Evolutionary conservation across 2,888 invertebrate species (phyloP).

Genomic region (Rotaria macrura): DNA sequence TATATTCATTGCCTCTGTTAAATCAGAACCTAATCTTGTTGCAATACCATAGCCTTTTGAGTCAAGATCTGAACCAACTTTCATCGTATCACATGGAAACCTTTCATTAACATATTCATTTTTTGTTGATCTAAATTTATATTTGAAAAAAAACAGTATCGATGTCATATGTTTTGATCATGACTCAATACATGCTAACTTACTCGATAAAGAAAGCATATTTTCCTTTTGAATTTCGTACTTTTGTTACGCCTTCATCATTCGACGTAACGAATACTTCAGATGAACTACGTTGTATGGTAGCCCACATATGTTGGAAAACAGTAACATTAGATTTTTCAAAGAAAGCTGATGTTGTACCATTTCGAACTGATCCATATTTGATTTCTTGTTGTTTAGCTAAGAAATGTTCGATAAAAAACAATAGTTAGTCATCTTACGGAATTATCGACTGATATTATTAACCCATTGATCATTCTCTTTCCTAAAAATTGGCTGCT

Average conservation of each 20-base stretch:
- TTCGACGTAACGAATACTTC: constrained; percentile 29
- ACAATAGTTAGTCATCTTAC: too few relatives aligned
- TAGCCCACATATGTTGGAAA: constrained; percentile 30
- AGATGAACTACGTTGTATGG: constrained; percentile 26
- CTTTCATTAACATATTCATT: constrained; percentile 75
- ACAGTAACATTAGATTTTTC: constrained; percentile 26
- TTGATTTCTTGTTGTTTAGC: constrained; percentile 60
- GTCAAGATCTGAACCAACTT: constrained; percentile 67
- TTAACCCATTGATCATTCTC: too few relatives aligned
- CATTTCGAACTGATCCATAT: constrained; percentile 40
- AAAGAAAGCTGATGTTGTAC: constrained; percentile 71
- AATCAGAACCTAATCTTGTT: constrained; percentile 76
- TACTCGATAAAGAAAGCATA: constrained; percentile 55
- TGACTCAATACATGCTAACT: not conserved
- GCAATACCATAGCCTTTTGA: constrained; percentile 84
- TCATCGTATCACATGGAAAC: constrained; percentile 68
- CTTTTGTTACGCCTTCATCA: constrained; percentile 31
- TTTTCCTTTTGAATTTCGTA: constrained; percentile 56
- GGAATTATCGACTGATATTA: too few relatives aligned
- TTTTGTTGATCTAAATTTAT: constrained; percentile 46
- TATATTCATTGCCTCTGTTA: constrained; percentile 76
- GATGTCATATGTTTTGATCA: not conserved
- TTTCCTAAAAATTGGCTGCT: too few relatives aligned
- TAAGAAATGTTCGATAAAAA: too few relatives aligned
- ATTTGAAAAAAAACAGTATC: not conserved